Conservation (phyloP, 2,888 invertebrate genomes). For the Halocaridina rubra region DNA sequence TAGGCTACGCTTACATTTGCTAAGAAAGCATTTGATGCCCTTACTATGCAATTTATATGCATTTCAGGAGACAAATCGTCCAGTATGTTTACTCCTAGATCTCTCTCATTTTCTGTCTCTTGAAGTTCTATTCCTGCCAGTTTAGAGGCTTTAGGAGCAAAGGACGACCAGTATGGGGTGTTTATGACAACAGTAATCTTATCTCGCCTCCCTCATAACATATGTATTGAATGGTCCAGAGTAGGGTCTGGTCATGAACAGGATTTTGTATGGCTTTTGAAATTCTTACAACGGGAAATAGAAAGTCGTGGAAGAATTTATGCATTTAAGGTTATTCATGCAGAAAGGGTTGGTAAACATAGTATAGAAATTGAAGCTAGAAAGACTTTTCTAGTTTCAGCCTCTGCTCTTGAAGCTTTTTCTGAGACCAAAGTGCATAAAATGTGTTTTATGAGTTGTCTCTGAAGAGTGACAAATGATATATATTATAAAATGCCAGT, state of each 20-base stretch:
- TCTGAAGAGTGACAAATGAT: background rate
- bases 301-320: background rate
- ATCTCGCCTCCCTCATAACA: background rate
- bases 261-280: background rate
- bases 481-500: background rate
- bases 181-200: background rate
- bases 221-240: background rate
- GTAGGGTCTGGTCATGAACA: background rate
- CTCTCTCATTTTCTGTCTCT: too few species aligned
- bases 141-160: constrained; percentile 5
- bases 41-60: too few species aligned
- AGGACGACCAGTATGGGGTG: background rate
- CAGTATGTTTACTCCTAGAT: too few species aligned
- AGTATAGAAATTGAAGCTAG: background rate
- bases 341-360: background rate
- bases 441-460: background rate
- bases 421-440: background rate
- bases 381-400: background rate
- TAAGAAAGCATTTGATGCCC: too few species aligned
- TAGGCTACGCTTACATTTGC: too few species aligned
- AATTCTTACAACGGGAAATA: background rate
- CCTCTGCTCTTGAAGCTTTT: constrained; percentile 1
- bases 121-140: too few species aligned
- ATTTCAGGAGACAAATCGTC: too few species aligned
- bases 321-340: background rate